Percentiles rank a stretch among this genome's conserved stretches.
Conservation (phyloP, 2,113 vertebrate species). For the Rana temporaria region DNA sequence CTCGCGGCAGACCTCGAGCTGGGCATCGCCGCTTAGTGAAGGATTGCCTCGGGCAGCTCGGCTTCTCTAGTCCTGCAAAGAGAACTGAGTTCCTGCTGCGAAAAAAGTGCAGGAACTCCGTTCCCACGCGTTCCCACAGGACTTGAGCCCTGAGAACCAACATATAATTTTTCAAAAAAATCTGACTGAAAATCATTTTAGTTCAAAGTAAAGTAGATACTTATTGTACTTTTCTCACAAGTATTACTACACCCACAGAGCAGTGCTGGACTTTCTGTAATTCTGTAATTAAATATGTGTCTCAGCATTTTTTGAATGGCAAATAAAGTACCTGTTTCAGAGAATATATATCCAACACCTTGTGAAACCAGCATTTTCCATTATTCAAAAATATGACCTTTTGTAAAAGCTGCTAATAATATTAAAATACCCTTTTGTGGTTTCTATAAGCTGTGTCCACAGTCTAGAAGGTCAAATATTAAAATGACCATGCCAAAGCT, state of each 20-base stretch:
- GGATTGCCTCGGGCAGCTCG: too few relatives aligned
- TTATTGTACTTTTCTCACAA: too few relatives aligned
- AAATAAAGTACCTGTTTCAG: background rate
- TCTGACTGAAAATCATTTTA: too few relatives aligned
- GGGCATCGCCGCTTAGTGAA: too few relatives aligned
- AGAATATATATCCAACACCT: background rate
- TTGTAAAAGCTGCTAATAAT: constrained; percentile 14
- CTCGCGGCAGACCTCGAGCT: too few relatives aligned
- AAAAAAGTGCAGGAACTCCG: too few relatives aligned
- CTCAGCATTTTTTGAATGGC: background rate
- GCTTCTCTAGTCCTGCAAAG: too few relatives aligned
- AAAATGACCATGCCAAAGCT: constrained; percentile 25
- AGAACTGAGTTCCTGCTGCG: too few relatives aligned
- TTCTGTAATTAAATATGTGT: background rate
- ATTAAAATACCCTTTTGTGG: constrained; percentile 23
- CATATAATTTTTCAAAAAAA: too few relatives aligned
- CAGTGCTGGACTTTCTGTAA: background rate
- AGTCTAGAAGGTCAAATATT: constrained; percentile 29
- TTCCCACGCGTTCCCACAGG: too few relatives aligned
- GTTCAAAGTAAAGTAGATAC: too few relatives aligned
- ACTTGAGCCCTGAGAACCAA: too few relatives aligned
- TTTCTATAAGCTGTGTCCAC: constrained; percentile 14
- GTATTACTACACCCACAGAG: background rate
- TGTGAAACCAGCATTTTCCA: constrained; percentile 16
- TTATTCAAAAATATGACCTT: constrained; percentile 18